Evolutionary conservation across 2,113 vertebrate species (phyloP).

Genomic region (Laterallus jamaicensis): DNA sequence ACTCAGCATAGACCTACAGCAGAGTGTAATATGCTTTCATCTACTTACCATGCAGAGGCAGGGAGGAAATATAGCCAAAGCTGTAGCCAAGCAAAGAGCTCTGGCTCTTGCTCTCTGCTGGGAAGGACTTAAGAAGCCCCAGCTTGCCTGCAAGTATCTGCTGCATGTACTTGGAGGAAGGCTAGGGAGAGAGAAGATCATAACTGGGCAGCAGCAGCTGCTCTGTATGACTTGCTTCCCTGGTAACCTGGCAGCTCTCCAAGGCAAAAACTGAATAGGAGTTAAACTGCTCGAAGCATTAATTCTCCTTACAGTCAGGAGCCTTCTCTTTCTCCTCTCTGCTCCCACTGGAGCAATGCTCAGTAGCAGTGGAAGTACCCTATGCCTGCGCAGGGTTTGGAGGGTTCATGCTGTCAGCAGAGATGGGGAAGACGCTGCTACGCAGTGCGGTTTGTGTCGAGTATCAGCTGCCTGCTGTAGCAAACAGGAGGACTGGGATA

Average conservation of each 20-base stretch:
- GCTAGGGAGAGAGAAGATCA: constrained; percentile 17
- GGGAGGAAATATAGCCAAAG: background rate
- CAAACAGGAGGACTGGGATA: rapidly evolving
- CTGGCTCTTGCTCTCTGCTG: background rate
- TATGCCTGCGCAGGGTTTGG: background rate
- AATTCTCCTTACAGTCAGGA: background rate
- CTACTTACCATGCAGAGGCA: rapidly evolving
- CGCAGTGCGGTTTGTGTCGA: rapidly evolving
- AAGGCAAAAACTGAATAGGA: background rate
- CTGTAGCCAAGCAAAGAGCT: background rate
- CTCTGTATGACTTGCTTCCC: constrained; percentile 44
- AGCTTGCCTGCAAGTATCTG: background rate
- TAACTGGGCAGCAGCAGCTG: constrained; percentile 53
- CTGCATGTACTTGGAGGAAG: background rate
- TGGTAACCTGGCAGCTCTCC: constrained; percentile 62
- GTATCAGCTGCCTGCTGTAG: background rate
- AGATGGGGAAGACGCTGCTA: background rate
- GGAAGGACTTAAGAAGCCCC: background rate
- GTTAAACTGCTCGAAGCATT: background rate
- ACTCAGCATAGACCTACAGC: background rate
- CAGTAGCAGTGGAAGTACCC: background rate
- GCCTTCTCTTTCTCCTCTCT: background rate
- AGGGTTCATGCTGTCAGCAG: background rate
- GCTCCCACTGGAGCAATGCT: background rate
- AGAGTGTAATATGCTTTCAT: background rate